Evolutionary conservation across 1,140 invertebrate genomes (phyloP), one percentile per base, ranked within the genome.

Genomic region (Lordiphosa stackelbergi): DNA sequence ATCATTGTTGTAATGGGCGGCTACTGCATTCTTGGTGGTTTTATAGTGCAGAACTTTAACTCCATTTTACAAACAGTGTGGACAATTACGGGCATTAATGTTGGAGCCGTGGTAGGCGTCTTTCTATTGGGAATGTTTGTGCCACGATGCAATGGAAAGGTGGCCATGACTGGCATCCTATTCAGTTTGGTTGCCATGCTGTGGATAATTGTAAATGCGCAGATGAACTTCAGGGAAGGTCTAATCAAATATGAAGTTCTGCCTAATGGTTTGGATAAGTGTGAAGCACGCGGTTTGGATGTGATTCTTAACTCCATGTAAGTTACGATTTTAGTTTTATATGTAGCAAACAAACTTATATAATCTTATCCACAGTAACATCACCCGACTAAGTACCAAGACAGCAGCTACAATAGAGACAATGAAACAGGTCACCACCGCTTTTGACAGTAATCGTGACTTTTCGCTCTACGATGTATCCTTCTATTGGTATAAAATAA

Each of bases 191-290:
- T 89, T 2, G 88, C 93, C 12, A 91, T 94, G 63, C 90, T 93
- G 5, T 95, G 93, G 93, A 92, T 96, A 37, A 95, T 94, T 2
- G 89, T 95, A 34, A 94, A 94, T 7, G 92, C 93, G 1, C 93
- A 95, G 85, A 86, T 92, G 2, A 90, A 92, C 38, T 91, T 93
- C 41, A 90, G 91, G n/a, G 88, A 83, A 2, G 91, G 91, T 0
- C 73, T 60, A 89, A 92, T 75, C 45, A 62, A 28, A 89, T 91
- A 85, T 78, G 89, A 2, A 3, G 83, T 88, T 2, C 90, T 91
- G 69, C 89, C 90, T 0, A 85, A 91, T 2, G 91, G 88, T 1
- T 72, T 92, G 3, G 90, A 91, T 11, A 90, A 90, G 42, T 94
- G 93, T 46, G 81, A 89, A 16, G 88, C 89, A 0, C 66, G 86